These are phyloP conservation scores for Isotomurus palustris DNA, from an alignment of 2,888 invertebrate genomes.

Conservation along the genomic window DNA sequence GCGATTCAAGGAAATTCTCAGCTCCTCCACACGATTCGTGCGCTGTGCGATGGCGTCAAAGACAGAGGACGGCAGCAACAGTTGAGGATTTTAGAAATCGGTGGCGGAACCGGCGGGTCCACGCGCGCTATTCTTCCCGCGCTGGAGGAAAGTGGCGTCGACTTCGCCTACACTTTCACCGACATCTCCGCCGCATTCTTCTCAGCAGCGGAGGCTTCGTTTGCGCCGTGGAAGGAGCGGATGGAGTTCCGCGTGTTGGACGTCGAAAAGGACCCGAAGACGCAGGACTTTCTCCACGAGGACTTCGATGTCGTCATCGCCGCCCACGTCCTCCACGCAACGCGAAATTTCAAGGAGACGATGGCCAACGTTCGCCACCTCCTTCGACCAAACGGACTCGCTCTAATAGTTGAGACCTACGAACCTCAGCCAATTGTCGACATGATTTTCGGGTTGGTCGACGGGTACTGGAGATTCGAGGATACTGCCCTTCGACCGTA, in stretches of 20 bases:
- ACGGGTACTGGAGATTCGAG: background rate
- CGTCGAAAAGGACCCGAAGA: conserved; percentile 15
- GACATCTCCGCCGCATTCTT: conserved; percentile 18
- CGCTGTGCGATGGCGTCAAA: too few relatives aligned
- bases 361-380: background rate
- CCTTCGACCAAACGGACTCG: background rate
- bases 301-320: conserved; percentile 12
- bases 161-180: conserved; percentile 19
- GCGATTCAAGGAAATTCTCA: background rate
- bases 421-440: background rate
- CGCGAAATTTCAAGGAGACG: background rate
- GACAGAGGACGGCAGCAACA: background rate
- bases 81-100: conserved; percentile 13
- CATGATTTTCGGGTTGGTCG: background rate
- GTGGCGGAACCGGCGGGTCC: conserved; percentile 13
- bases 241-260: conserved; percentile 3
- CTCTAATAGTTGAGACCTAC: background rate
- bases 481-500: background rate
- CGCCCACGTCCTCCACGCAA: conserved; percentile 10
- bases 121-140: conserved; percentile 2
- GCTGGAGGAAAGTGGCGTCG: conserved; percentile 3
- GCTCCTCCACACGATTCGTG: too few relatives aligned
- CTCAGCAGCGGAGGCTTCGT: conserved; percentile 8
- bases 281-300: conserved; percentile 11
- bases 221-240: conserved; percentile 1